Evolutionary conservation across 2,888 invertebrate genomes (phyloP).

Genomic region (Melinaea marsaeus): DNA sequence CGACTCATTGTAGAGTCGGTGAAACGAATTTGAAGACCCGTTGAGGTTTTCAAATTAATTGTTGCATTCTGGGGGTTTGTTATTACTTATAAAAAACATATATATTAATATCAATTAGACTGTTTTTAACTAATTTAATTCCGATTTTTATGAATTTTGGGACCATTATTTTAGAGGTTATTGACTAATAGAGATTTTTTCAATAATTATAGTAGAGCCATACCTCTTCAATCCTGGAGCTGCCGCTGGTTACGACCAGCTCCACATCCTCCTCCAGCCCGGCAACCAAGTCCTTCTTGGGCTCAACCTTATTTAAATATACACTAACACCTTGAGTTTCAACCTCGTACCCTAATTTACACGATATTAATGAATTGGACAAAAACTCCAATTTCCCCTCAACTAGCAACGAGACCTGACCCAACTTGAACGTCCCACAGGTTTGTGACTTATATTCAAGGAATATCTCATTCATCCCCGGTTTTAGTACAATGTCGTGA

Average conservation of each 20-base stretch:
- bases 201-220: slow-evolving; percentile 12
- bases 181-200: not conserved
- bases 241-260: slow-evolving; percentile 86
- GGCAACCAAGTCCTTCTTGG: slow-evolving; percentile 85
- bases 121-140: too few species aligned
- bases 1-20: slow-evolving; percentile 56
- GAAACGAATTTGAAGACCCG: slow-evolving; percentile 80
- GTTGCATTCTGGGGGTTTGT: slow-evolving; percentile 69
- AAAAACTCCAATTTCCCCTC: slow-evolving; percentile 84
- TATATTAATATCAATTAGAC: too few species aligned
- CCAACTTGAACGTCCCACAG: slow-evolving; percentile 84
- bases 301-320: slow-evolving; percentile 71
- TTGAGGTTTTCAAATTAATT: slow-evolving; percentile 81
- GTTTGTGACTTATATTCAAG: slow-evolving; percentile 79
- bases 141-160: too few species aligned
- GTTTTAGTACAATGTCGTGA: slow-evolving; percentile 74
- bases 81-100: not conserved
- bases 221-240: slow-evolving; percentile 84
- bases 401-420: slow-evolving; percentile 82
- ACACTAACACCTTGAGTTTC: slow-evolving; percentile 73
- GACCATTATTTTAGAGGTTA: too few species aligned
- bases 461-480: slow-evolving; percentile 81
- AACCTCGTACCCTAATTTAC: slow-evolving; percentile 76
- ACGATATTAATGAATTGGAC: slow-evolving; percentile 79
- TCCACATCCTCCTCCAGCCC: slow-evolving; percentile 88